Conservation (phyloP, 2,797 vertebrate species). For the Cygnus olor region DNA sequence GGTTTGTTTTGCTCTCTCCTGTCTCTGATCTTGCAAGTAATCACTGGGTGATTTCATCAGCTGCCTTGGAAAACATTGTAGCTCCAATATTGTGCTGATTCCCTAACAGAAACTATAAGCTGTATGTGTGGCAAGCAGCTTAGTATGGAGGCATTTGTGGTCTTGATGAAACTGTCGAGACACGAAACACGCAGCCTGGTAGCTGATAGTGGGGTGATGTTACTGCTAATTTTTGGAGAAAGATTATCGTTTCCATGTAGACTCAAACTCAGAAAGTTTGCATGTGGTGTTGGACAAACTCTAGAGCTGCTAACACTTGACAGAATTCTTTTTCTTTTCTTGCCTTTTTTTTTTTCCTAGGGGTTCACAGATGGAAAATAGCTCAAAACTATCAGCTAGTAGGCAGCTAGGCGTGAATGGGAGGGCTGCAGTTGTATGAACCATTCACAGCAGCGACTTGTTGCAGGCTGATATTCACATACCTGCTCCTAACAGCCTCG, state of each 20-base stretch:
- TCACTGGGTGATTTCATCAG: neutral
- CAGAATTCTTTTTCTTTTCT: neutral
- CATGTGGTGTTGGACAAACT: neutral
- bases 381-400: neutral
- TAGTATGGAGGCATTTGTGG: neutral
- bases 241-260: neutral
- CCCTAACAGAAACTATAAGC: neutral
- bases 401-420: neutral
- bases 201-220: neutral
- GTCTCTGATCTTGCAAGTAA: neutral
- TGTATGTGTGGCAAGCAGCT: neutral
- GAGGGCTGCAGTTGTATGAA: neutral
- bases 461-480: neutral
- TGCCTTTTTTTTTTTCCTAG: neutral
- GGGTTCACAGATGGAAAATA: neutral
- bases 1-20: neutral
- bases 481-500: neutral
- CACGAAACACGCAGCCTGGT: neutral
- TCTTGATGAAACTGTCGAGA: neutral
- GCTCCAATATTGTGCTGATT: neutral
- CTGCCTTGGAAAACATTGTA: neutral
- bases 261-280: neutral
- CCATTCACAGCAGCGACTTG: neutral
- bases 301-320: neutral
- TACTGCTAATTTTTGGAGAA: neutral